Evolutionary conservation across 2,888 invertebrate genomes (phyloP), one percentile per base, ranked within the genome.

Genomic region (Podabrus alpinus): DNA sequence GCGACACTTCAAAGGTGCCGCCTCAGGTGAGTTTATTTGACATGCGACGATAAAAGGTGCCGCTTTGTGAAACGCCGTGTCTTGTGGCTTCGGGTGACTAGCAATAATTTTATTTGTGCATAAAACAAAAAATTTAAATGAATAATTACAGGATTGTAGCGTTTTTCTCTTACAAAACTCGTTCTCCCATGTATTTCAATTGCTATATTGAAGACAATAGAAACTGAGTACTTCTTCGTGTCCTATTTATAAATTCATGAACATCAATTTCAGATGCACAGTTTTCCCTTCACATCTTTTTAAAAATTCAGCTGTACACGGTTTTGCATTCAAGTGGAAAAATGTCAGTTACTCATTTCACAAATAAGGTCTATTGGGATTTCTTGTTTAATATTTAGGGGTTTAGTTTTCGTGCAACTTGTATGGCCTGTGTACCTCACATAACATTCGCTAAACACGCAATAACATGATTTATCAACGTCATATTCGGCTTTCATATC

Each of bases 1-100:
- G 78, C 80, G 77, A 76, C 79, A 78, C 77, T 74, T 81, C 81
- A 81, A 81, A 81, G 79, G 74, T 73, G 77, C 81, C 81, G 81
- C 81, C 73, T 75, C 60, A 59, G 64, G 71, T 71, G 71, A 25
- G 71, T 76, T 76, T 76, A 73, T 74, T 76, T 76, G 76, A 76
- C 73, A 74, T 76, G 71, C 66, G 66, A 69, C 69, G 71, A 76
- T 73, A 68, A 74, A 76, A 76, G 72, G 74, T 59, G 69, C 76
- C 76, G 76, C 76, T 67, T 74, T 72, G 76, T 76, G 74, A 73
- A 76, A 72, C 74, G 69, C 45, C 69, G 76, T 76, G 74, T 74
- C 73, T 67, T 74, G 62, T 71, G 69, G 69, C 74, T 74, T 67
- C 74, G 74, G 76, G 76, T 76, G 71, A 71, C 76, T 74, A 69